Evolutionary conservation across 2,888 invertebrate genomes (phyloP), one percentile per base, ranked within the genome.

Genomic region (Trichopoda pennipes): DNA sequence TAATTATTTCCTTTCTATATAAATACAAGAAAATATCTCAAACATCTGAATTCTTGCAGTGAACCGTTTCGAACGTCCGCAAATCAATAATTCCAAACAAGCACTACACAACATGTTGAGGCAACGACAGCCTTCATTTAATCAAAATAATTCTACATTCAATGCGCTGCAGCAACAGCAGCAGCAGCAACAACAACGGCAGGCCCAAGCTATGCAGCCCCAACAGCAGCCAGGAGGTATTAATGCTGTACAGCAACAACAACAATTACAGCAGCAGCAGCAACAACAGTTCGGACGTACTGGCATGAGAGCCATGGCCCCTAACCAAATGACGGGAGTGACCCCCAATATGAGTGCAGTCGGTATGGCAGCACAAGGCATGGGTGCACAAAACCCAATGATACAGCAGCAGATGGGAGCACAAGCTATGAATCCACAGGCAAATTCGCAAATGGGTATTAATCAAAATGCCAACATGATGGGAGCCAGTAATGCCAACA

Each of bases 31-130:
- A n/a, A n/a, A n/a, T n/a, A 19, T 58, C 4, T 58, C 2, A 17
- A 17, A n/a, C 16, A 14, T 47, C 17, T n/a, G 6, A 51, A 21
- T 28, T 28, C 42, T 85, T 85, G 3, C 38, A 91, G 91, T 91
- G 85, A 91, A 90, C 83, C 90, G 91, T 3, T 91, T 91, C 72
- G 91, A 91, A 85, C 88, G 91, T n/a, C 91, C 90, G 0, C 89
- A 89, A 28, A 82, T 95, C 85, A 95, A 95, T 89, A 95, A 95
- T 85, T 89, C 90, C 9, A 97, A 97, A 88, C 96, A 96, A 89
- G 97, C 97, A 0, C 92, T 97, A 49, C 95, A 96, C 66, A 95
- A 96, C 87, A 96, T 97, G 96, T 91, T 97, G 70, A 93, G 96
- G 0, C 94, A 95, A 86, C 93, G 97, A 7, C 93, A 95, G 84